Conservation (phyloP, 2,113 vertebrate genomes). For the Campylorhamphus procurvoides region DNA sequence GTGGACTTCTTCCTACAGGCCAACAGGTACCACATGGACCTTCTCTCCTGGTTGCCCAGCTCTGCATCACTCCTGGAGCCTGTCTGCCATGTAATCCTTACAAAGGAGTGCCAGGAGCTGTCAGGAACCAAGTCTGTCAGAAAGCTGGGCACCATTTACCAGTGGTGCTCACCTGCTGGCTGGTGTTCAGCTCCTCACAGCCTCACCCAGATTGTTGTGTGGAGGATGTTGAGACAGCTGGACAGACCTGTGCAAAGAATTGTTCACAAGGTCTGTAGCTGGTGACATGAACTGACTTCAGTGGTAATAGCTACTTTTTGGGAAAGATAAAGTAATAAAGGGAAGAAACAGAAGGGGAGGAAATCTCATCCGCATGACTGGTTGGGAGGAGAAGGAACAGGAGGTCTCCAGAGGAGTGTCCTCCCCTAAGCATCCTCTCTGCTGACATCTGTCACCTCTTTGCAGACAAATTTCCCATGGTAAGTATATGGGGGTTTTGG, state of each 20-base stretch:
- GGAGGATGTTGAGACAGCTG: background rate
- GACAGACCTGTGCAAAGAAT: background rate
- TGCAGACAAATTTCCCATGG: background rate
- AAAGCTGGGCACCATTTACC: background rate
- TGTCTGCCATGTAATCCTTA: background rate
- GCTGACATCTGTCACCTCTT: background rate
- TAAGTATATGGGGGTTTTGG: background rate
- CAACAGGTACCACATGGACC: background rate
- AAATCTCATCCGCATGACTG: accelerated
- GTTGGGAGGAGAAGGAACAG: background rate
- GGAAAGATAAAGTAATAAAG: background rate
- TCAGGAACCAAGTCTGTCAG: accelerated
- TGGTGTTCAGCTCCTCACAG: background rate
- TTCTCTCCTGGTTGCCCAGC: background rate
- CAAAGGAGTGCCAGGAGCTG: background rate
- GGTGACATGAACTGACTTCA: accelerated
- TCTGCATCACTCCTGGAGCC: background rate
- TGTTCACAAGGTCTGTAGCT: background rate
- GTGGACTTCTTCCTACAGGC: background rate
- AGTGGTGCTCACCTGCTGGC: background rate
- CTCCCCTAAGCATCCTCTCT: background rate
- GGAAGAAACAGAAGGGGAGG: background rate
- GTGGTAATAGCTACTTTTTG: background rate
- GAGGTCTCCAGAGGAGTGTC: background rate
- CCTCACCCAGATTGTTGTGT: background rate